Percentiles rank a stretch among this genome's conserved stretches.
These are phyloP conservation scores for Ptychadena robeensis DNA, from an alignment of 2,797 vertebrate genomes.

Conservation along the genomic window DNA sequence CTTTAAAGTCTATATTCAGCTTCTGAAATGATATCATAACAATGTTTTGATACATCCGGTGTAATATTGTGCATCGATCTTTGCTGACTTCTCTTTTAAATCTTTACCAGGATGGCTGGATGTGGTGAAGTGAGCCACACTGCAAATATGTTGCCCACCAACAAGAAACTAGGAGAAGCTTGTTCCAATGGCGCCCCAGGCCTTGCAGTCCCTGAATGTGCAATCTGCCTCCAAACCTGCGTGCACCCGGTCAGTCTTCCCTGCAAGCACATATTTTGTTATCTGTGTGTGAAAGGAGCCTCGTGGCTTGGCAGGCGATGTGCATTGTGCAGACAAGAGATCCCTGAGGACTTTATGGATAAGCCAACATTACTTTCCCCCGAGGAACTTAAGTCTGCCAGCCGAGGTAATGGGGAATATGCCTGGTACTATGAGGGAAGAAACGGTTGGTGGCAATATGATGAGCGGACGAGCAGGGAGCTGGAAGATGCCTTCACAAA, in stretches of 20 bases:
- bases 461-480: constrained; percentile 92
- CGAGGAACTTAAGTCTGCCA: constrained; percentile 90
- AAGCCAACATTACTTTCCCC: constrained; percentile 90
- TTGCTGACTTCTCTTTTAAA: neutral
- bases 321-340: constrained; percentile 93
- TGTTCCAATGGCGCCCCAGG: constrained; percentile 81
- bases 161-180: constrained; percentile 80
- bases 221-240: constrained; percentile 95
- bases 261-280: constrained; percentile 95
- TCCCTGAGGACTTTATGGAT: constrained; percentile 95
- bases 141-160: constrained; percentile 80
- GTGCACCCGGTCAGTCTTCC: constrained; percentile 93
- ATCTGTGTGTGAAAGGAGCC: constrained; percentile 94
- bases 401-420: constrained; percentile 81
- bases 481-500: constrained; percentile 93
- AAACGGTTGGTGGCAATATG: constrained; percentile 99
- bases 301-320: constrained; percentile 98
- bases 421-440: constrained; percentile 97
- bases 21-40: too few relatives aligned
- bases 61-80: neutral
- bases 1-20: too few relatives aligned
- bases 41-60: neutral
- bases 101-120: constrained; percentile 86
- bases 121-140: constrained; percentile 87
- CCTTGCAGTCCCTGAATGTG: constrained; percentile 87